A percentile compares a stretch with the other conserved stretches of the same genome.
Conservation (phyloP, 2,797 vertebrate genomes). For the Lophotriccus pileatus region DNA sequence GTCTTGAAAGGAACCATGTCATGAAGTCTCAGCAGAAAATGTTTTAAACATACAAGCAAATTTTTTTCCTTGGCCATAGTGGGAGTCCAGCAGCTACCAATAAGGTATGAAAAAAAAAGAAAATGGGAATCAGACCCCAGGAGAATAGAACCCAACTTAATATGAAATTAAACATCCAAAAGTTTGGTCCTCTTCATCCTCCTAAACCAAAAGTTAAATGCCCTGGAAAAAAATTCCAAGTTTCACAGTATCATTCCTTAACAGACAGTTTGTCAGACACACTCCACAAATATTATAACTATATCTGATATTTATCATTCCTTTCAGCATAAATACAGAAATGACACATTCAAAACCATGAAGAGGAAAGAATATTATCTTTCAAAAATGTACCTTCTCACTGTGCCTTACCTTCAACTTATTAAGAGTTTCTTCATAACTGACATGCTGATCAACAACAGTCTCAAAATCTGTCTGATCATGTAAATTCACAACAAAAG, state of each 20-base stretch:
- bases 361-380: background rate
- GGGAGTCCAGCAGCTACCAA: background rate
- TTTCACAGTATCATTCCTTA: background rate
- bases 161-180: background rate
- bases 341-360: background rate
- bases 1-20: accelerated
- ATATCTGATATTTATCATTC: background rate
- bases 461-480: background rate
- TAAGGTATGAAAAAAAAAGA: background rate
- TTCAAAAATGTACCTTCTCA: background rate
- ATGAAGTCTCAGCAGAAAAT: background rate
- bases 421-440: background rate
- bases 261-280: background rate
- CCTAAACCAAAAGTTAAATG: background rate
- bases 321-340: background rate
- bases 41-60: background rate
- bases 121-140: background rate
- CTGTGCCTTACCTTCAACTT: background rate
- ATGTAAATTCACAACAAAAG: background rate
- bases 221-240: background rate
- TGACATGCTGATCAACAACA: background rate
- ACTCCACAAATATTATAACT: background rate
- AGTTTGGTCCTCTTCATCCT: background rate
- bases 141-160: accelerated
- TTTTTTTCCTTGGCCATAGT: background rate